Base-by-base conservation (phyloP, 2,888 invertebrate species). In the Amphipoea lucens region DNA sequence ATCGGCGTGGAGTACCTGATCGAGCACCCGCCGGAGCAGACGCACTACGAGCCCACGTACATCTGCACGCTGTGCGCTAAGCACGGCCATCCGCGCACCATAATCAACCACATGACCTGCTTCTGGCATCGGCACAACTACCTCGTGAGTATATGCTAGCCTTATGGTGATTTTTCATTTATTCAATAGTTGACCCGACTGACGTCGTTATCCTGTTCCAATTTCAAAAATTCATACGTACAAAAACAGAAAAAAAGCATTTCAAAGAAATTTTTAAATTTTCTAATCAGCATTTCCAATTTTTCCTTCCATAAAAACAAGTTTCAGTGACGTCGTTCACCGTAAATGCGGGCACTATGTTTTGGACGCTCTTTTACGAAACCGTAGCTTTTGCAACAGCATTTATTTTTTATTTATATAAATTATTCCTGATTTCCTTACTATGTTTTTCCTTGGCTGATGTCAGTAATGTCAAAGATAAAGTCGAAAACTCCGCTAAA, bases 1-100 rank as follows among this genome's bases (percentile, higher is more conserved):
- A 92, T 98, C 77, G 98, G 98, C n/a, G 93, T 98, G 78, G 98
- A 98, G 94, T 99, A 98, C 94, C 95, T 98, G 71, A 93, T 98
- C 68, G 98, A 98, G 94, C 94, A 98, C 88, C 96, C 97, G 60
- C 97, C 98, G 74, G 97, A 97, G 90, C 95, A 97, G 89, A 95
- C 97, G 12, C 97, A 97, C 85, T 97, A 97, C 91, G 98, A 98
- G 93, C 98, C 98, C 0, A 95, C 97, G 74, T 98, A 98, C 94
- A 96, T 98, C 74, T 99, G 98, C 95, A 97, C 98, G 87, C 96
- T 98, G 83, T 99, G 98, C 94, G 97, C 97, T 90, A 98, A 98
- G 94, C 98, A 98, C 88, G 98, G 98, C 63, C 98, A 98, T 92
- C 98, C 98, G 48, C 97, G 98, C 69, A 98, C 98, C 74, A 98